Conservation (phyloP, 2,888 invertebrate species). For the Conops quadrifasciatus region DNA sequence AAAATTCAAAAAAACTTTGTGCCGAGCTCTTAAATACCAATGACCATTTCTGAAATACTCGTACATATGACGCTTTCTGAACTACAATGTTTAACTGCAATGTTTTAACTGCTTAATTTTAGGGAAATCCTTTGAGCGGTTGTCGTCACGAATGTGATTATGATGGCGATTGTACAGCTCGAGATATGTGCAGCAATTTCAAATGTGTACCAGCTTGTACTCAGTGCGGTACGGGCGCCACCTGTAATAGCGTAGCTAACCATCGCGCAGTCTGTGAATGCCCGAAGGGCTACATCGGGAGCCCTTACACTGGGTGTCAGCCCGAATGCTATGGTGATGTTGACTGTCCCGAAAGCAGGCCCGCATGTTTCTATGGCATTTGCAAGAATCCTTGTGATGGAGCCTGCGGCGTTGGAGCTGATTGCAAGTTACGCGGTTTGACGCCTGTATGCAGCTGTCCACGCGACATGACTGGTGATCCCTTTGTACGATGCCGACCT, state of each 20-base stretch:
- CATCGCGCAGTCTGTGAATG: conserved; percentile 83
- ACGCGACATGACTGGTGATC: conserved; percentile 86
- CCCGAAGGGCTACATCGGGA: conserved; percentile 83
- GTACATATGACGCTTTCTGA: too few relatives aligned
- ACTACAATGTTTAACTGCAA: too few relatives aligned
- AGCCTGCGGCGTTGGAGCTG: conserved; percentile 81
- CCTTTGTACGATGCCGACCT: conserved; percentile 81
- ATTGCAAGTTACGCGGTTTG: conserved; percentile 77
- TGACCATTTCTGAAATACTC: too few relatives aligned
- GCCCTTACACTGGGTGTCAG: conserved; percentile 77
- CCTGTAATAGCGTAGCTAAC: conserved; percentile 77
- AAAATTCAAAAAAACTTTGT: neutral
- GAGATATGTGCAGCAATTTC: conserved; percentile 76
- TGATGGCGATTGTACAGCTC: conserved; percentile 76
- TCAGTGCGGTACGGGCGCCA: conserved; percentile 80
- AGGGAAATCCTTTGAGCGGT: conserved; percentile 79
- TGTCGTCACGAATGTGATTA: conserved; percentile 86
- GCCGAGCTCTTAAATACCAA: too few relatives aligned
- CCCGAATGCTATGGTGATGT: conserved; percentile 82
- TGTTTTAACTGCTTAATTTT: neutral
- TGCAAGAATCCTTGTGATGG: conserved; percentile 86
- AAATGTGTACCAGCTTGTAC: conserved; percentile 80
- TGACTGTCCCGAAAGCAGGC: conserved; percentile 80
- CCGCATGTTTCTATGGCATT: conserved; percentile 82
- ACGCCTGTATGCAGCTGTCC: conserved; percentile 89